phyloP scores from a whole-genome alignment of 1,140 invertebrate species.

The Apis florea region DNA sequence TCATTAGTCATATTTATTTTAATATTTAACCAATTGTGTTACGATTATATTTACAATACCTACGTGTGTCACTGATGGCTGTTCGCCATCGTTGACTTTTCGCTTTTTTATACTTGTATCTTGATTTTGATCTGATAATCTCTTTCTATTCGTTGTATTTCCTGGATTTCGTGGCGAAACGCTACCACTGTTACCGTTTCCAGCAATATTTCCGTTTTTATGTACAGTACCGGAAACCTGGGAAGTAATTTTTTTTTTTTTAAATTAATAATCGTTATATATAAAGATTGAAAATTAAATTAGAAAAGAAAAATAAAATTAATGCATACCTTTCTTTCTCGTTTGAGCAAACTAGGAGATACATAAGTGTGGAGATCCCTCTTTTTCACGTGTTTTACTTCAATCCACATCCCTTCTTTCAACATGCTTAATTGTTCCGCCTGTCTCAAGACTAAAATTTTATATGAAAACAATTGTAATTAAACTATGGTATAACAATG shows the following conservation, averaged over 20 bases:
- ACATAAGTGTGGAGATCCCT: constrained; percentile 90
- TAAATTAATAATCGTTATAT: background rate
- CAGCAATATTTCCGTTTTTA: constrained; percentile 69
- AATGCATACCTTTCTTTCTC: constrained; percentile 83
- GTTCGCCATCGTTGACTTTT: constrained; percentile 67
- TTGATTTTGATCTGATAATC: constrained; percentile 67
- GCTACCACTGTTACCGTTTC: constrained; percentile 68
- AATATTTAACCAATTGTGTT: background rate
- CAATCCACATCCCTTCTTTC: constrained; percentile 95
- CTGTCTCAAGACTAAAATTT: constrained; percentile 83
- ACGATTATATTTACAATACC: background rate
- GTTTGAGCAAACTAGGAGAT: constrained; percentile 85
- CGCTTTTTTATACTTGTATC: constrained; percentile 70
- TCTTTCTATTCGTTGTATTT: constrained; percentile 60
- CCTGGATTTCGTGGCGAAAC: constrained; percentile 67
- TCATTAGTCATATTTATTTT: background rate
- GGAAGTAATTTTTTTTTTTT: background rate
- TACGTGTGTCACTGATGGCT: constrained; percentile 64
- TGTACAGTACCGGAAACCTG: constrained; percentile 69
- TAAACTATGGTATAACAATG: background rate
- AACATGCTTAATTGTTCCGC: constrained; percentile 87
- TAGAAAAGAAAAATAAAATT: background rate
- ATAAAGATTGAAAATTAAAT: background rate
- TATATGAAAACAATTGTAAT: background rate
- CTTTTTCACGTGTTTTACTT: constrained; percentile 87